Base-by-base conservation (phyloP, 2,797 vertebrate genomes). In the Pipistrellus pygmaeus region DNA sequence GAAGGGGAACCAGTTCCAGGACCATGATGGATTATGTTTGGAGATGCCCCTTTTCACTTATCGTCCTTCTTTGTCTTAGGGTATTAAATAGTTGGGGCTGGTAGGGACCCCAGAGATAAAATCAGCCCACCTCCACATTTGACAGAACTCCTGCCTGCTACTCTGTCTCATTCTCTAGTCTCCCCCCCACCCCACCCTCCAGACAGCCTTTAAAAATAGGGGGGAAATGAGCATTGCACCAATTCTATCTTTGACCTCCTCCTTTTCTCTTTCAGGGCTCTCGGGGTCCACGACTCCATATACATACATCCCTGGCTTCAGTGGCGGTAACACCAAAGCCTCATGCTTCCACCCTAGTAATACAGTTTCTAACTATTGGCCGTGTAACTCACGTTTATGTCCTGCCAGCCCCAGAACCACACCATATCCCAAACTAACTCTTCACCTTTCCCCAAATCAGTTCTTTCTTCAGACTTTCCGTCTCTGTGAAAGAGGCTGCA, bases 181-280 rank as follows among this genome's bases (percentile, higher is more conserved):
- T 1, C 3, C 13, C 4, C 44, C 44, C 1, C 10, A 25, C 1
- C 3, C 7, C 1, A 7, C 6, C n/a, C n/a, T 4, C 13, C 3
- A 30, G 10, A 10, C 8, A 77, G 18, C 30, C 32, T 80, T 62
- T 35, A 44, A 62, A 90, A 73, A 15, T 21, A 51, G 6, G 64
- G 5, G 27, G 55, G 18, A 84, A 77, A 20, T 30, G 48, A 12
- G 69, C 8, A 48, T 6, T n/a, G 8, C 14, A 15, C 21, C 35
- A 53, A 41, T 9, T 87, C 60, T 41, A 18, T 17, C 38, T 35
- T 46, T 48, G 80, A 32, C 23, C 38, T 48, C 48, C 25, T 57
- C 55, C 18, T 48, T 23, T 86, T 75, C 51, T 76, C 60, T 44
- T 13, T 48, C 23, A 13, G 13, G 1, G 35, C 5, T 13, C 35